These are phyloP conservation scores for Sitta europaea DNA, from an alignment of 2,113 vertebrate species.

Conservation along the genomic window DNA sequence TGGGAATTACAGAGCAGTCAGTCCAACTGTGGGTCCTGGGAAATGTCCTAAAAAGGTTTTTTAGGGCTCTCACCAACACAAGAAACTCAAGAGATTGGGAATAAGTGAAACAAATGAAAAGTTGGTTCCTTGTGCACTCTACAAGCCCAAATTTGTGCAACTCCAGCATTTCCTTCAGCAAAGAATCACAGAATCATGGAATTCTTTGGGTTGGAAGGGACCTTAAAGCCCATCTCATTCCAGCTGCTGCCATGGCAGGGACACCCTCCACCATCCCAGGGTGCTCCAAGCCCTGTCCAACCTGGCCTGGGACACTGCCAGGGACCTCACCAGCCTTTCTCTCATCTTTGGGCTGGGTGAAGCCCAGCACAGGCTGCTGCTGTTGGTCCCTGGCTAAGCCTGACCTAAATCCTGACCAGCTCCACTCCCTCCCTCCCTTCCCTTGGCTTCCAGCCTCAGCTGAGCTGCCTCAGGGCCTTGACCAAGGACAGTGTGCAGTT, in stretches of 20 bases:
- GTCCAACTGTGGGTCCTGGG: neutral
- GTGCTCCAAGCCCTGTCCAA: rapidly evolving
- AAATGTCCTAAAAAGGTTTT: neutral
- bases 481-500: neutral
- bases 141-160: neutral
- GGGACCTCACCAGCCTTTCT: neutral
- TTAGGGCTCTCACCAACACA: rapidly evolving
- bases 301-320: neutral
- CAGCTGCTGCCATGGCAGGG: neutral
- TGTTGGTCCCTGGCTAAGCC: neutral
- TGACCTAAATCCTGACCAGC: neutral
- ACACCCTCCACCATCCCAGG: neutral
- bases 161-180: neutral
- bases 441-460: neutral
- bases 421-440: neutral
- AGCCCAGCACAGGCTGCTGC: neutral
- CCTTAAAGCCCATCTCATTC: neutral
- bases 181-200: neutral
- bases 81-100: neutral
- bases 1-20: neutral
- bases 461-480: neutral
- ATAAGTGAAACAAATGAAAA: neutral
- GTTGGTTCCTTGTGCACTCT: neutral
- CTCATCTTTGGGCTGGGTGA: neutral
- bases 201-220: neutral